phyloP scores from a whole-genome alignment of 2,888 invertebrate genomes.

The Agapostemon virescens region DNA sequence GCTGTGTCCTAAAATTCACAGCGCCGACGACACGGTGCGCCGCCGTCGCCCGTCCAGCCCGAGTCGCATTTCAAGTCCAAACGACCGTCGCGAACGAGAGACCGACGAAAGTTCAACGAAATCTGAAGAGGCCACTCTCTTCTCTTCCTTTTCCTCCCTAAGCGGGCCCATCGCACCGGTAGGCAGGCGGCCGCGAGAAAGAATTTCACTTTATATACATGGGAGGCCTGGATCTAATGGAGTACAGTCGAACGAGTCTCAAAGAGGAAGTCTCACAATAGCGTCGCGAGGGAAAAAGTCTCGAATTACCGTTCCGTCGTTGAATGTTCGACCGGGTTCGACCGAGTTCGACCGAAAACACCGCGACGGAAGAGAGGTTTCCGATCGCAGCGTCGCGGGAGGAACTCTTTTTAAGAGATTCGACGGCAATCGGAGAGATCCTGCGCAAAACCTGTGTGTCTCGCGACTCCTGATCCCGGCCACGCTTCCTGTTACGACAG shows the following conservation, averaged over 20 bases:
- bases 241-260: slow-evolving; percentile 37
- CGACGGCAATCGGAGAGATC: neutral
- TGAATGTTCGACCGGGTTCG: slow-evolving; percentile 25
- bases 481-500: neutral
- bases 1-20: slow-evolving; percentile 36
- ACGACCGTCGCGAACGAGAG: slow-evolving; percentile 29
- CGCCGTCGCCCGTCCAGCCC: neutral
- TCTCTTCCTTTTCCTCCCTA: neutral
- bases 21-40: slow-evolving; percentile 3
- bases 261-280: slow-evolving; percentile 36
- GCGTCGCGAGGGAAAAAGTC: slow-evolving; percentile 19
- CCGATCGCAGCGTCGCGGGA: neutral
- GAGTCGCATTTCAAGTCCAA: slow-evolving; percentile 25
- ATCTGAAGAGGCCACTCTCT: slow-evolving; percentile 33
- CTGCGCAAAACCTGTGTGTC: neutral
- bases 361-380: slow-evolving; percentile 6
- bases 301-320: slow-evolving; percentile 31
- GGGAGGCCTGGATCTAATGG: slow-evolving; percentile 27
- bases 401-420: neutral
- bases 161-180: neutral
- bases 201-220: slow-evolving; percentile 26
- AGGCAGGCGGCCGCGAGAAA: slow-evolving; percentile 2
- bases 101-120: slow-evolving; percentile 43
- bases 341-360: neutral
- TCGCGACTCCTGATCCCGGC: neutral